A percentile compares a stretch with the other conserved stretches of the same genome.
Conservation (phyloP, 1,140 invertebrate species). For the Sarcophaga peregrina region DNA sequence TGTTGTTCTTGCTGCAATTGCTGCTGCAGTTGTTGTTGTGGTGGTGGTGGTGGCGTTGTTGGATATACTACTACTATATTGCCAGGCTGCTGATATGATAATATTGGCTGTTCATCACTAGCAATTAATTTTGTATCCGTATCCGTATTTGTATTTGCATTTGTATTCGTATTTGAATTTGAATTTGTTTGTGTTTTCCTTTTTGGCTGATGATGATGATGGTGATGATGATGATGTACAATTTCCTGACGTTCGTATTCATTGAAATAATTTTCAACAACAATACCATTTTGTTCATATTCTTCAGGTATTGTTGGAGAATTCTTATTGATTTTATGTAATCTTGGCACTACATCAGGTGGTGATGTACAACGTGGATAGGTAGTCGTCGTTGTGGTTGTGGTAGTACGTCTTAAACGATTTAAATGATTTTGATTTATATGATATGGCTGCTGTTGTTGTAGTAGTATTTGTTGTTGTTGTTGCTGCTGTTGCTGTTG, state of each 20-base stretch:
- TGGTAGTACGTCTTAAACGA: constrained; percentile 46
- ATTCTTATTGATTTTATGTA: constrained; percentile 55
- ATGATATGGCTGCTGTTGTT: constrained; percentile 54
- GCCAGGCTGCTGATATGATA: constrained; percentile 30
- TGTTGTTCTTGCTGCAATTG: constrained; percentile 47
- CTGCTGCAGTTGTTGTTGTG: constrained; percentile 45
- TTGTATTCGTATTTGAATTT: neutral
- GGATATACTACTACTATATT: constrained; percentile 32
- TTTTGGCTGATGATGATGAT: constrained; percentile 22
- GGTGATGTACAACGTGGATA: constrained; percentile 59
- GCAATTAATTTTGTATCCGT: neutral
- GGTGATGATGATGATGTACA: constrained; percentile 57
- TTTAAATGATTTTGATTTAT: constrained; percentile 40
- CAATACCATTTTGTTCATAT: constrained; percentile 53
- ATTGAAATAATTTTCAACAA: constrained; percentile 65
- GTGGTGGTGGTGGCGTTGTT: constrained; percentile 46
- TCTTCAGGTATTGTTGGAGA: constrained; percentile 44
- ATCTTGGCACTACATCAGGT: constrained; percentile 61
- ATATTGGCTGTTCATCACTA: constrained; percentile 44
- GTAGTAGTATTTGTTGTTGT: constrained; percentile 56
- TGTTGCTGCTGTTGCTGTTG: constrained; percentile 49
- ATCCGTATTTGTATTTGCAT: neutral
- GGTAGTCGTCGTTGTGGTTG: constrained; percentile 43
- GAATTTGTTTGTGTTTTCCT: constrained; percentile 13
- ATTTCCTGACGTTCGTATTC: constrained; percentile 66